Conservation (phyloP, 2,888 invertebrate genomes). For the Dendrolimus pini region DNA sequence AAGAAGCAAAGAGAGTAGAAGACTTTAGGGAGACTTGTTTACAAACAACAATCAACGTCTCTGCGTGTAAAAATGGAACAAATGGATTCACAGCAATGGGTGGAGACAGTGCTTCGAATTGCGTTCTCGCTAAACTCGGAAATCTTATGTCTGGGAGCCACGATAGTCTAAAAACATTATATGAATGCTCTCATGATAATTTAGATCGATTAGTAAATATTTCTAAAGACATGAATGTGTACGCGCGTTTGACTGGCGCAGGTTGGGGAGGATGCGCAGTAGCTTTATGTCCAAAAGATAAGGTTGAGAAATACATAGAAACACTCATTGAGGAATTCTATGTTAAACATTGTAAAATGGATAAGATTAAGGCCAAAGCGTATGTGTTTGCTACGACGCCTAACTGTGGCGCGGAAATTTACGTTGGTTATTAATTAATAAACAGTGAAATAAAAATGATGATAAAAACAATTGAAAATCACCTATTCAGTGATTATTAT, state of each 20-base stretch:
- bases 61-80: constrained; percentile 21
- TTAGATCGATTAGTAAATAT: constrained; percentile 89
- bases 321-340: constrained; percentile 84
- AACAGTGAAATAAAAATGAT: not conserved
- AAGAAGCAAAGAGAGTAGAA: constrained; percentile 91
- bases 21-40: constrained; percentile 82
- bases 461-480: too few relatives aligned
- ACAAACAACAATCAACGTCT: constrained; percentile 37
- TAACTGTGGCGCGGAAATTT: constrained; percentile 80
- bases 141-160: constrained; percentile 93
- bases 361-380: constrained; percentile 68
- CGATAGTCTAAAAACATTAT: constrained; percentile 86
- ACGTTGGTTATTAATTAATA: constrained; percentile 21
- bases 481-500: too few relatives aligned
- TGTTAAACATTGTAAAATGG: constrained; percentile 65
- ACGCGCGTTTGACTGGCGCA: constrained; percentile 96
- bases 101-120: constrained; percentile 18
- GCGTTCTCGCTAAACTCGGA: constrained; percentile 79
- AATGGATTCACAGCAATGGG: constrained; percentile 23
- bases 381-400: constrained; percentile 86
- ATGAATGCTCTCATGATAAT: constrained; percentile 95
- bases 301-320: constrained; percentile 81
- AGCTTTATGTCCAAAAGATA: constrained; percentile 83
- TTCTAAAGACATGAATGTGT: constrained; percentile 82
- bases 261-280: constrained; percentile 99